phyloP scores from a whole-genome alignment of 2,888 invertebrate species.

The Cinara cedri region DNA sequence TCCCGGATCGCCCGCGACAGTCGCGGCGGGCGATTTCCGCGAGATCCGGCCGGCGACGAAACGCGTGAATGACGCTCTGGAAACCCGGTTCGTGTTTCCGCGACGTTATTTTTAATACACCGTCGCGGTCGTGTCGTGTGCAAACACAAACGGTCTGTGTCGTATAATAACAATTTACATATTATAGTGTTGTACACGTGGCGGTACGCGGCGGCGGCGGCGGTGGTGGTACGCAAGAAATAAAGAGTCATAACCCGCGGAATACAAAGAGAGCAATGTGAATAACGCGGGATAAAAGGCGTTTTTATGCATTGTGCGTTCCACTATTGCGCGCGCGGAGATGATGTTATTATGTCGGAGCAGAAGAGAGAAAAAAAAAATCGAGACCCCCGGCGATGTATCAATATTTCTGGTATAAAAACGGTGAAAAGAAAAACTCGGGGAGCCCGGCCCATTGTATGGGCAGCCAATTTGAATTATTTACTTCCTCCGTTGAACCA shows the following conservation, averaged over 20 bases:
- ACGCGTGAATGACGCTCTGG: too few relatives aligned
- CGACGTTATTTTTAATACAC: not conserved
- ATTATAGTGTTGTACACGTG: slow-evolving; percentile 35
- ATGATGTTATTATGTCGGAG: slow-evolving; percentile 47
- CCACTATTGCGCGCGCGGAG: slow-evolving; percentile 20
- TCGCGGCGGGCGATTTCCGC: too few relatives aligned
- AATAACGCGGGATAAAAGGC: slow-evolving; percentile 41
- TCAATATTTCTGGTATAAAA: slow-evolving; percentile 45
- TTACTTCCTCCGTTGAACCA: slow-evolving; percentile 53
- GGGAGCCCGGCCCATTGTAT: slow-evolving; percentile 39
- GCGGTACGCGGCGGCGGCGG: not conserved
- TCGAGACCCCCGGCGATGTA: slow-evolving; percentile 51
- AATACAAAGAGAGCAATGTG: slow-evolving; percentile 15
- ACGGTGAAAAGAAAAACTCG: slow-evolving; percentile 42
- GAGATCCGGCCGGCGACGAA: too few relatives aligned
- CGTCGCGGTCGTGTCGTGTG: not conserved
- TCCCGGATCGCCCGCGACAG: too few relatives aligned
- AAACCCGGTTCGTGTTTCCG: too few relatives aligned
- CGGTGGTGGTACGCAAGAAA: not conserved
- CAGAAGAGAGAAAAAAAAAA: slow-evolving; percentile 26
- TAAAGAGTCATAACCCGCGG: slow-evolving; percentile 17
- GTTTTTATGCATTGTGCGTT: slow-evolving; percentile 33
- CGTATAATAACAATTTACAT: slow-evolving; percentile 46
- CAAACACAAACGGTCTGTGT: slow-evolving; percentile 37
- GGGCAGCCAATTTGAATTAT: slow-evolving; percentile 55